Conservation (phyloP, 2,888 invertebrate species). For the Hypena proboscidalis region DNA sequence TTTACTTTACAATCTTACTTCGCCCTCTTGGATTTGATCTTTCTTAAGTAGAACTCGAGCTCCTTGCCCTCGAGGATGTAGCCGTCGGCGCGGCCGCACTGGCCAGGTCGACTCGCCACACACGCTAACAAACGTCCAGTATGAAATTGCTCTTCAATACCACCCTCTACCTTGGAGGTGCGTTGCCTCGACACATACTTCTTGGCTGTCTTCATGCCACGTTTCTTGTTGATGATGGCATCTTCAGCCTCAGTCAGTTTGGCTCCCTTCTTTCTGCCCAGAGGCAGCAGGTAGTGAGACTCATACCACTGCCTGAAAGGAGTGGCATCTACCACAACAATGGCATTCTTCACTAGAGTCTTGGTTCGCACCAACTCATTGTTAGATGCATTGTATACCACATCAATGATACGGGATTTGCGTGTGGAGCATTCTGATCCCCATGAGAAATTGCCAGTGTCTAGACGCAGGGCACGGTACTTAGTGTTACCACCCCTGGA, state of each 20-base stretch:
- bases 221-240: conserved; percentile 96
- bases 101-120: conserved; percentile 98
- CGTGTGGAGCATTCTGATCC: conserved; percentile 98
- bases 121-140: conserved; percentile 99
- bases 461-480: conserved; percentile 97
- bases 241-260: conserved; percentile 98
- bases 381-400: conserved; percentile 99
- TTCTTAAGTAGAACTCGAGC: conserved; percentile 99
- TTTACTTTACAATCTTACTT: conserved; percentile 89
- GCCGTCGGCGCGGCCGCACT: conserved; percentile 98
- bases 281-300: conserved; percentile 96
- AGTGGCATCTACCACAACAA: conserved; percentile 98
- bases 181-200: conserved; percentile 97
- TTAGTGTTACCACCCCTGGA: conserved; percentile 99
- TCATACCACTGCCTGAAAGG: conserved; percentile 99
- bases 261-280: conserved; percentile 98
- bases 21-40: conserved; percentile 98
- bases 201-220: conserved; percentile 96
- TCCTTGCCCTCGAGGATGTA: conserved; percentile 99
- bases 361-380: conserved; percentile 99
- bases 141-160: conserved; percentile 98
- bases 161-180: conserved; percentile 96
- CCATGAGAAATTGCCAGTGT: conserved; percentile 99
- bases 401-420: conserved; percentile 99
- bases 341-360: conserved; percentile 99